phyloP scores from a whole-genome alignment of 2,797 vertebrate species.

The Nothura maculosa region DNA sequence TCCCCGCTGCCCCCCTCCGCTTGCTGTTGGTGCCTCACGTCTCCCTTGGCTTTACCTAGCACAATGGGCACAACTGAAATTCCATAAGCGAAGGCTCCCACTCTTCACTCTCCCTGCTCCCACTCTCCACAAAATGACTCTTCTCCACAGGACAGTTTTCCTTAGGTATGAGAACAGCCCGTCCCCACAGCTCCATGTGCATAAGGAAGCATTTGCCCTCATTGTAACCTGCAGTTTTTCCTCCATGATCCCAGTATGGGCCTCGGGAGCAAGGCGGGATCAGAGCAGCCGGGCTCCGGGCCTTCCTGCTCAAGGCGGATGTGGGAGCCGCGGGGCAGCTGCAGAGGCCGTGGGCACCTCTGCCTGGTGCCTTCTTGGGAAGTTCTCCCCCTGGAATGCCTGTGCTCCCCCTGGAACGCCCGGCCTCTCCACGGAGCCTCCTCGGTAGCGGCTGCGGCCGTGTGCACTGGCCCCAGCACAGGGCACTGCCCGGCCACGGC shows the following conservation, averaged over 20 bases:
- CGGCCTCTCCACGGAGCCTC: not conserved
- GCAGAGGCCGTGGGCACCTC: not conserved
- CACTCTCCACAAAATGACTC: not conserved
- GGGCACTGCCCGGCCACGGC: not conserved
- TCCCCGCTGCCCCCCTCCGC: not conserved
- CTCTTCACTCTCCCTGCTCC: not conserved
- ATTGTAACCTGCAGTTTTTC: not conserved
- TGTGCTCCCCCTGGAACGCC: not conserved
- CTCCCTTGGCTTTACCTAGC: not conserved
- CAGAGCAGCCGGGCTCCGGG: too few species aligned
- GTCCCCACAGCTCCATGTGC: not conserved
- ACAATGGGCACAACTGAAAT: not conserved
- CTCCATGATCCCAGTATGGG: accelerated
- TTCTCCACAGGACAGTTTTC: not conserved
- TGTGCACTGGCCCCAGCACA: too few species aligned
- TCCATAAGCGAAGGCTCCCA: not conserved
- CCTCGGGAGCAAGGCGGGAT: not conserved
- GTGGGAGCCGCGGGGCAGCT: not conserved
- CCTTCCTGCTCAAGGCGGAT: too few species aligned
- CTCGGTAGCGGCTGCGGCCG: not conserved
- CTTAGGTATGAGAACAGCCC: not conserved
- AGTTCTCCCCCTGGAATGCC: not conserved
- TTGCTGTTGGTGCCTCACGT: not conserved
- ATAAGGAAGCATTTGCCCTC: not conserved
- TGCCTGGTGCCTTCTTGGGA: not conserved